phyloP scores from a whole-genome alignment of 2,888 invertebrate genomes.

The Plutella xylostella region DNA sequence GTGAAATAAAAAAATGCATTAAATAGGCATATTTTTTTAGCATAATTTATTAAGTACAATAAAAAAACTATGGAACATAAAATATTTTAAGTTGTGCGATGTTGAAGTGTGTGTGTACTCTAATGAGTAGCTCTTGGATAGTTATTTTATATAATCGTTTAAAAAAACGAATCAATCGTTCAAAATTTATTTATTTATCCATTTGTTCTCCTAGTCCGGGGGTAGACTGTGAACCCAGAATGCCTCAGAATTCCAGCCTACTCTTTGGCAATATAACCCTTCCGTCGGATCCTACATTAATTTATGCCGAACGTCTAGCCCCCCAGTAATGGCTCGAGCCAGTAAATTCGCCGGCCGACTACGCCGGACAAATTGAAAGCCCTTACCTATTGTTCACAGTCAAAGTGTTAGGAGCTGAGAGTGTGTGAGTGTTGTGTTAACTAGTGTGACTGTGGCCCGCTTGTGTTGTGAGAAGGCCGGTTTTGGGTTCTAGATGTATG shows the following conservation, averaged over 20 bases:
- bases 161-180: not conserved
- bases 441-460: too few species aligned
- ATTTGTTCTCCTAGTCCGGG: not conserved
- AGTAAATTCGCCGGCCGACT: constrained; percentile 15
- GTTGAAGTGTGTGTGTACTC: too few species aligned
- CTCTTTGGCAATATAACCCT: constrained; percentile 31
- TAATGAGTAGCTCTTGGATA: not conserved
- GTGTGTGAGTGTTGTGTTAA: too few species aligned
- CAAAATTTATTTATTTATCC: not conserved
- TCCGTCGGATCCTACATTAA: constrained; percentile 44
- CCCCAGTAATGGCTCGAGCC: constrained; percentile 25
- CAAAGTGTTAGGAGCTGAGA: too few species aligned
- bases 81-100: too few species aligned
- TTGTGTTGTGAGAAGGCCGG: too few species aligned
- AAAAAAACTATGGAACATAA: too few species aligned
- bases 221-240: not conserved
- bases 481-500: too few species aligned
- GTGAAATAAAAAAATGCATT: too few species aligned
- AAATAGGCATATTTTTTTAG: too few species aligned
- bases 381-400: too few species aligned
- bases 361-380: constrained; percentile 54
- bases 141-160: not conserved
- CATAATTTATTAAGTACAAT: too few species aligned
- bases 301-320: constrained; percentile 53
- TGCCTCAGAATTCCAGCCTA: constrained; percentile 13